These are phyloP conservation scores for Helostoma temminkii DNA, from an alignment of 2,797 vertebrate species.

Conservation along the genomic window DNA sequence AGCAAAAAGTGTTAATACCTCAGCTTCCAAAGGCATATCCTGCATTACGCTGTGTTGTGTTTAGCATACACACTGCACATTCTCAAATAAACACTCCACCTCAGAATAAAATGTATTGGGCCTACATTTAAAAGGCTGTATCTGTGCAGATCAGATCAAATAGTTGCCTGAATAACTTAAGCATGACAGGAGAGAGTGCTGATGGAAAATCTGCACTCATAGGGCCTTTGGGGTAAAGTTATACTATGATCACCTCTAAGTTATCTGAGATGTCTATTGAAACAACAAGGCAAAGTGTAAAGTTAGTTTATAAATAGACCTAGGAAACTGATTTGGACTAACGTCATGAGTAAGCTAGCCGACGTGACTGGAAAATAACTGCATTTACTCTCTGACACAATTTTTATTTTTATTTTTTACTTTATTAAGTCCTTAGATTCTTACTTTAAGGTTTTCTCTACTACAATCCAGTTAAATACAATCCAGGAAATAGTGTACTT, in stretches of 20 bases:
- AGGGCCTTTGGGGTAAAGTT: conserved; percentile 22
- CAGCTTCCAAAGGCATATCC: conserved; percentile 65
- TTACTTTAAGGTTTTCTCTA: too few species aligned
- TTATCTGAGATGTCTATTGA: conserved; percentile 62
- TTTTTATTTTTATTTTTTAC: too few species aligned
- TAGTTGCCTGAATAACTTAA: conserved; percentile 7
- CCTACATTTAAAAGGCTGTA: conserved; percentile 27
- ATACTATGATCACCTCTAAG: conserved; percentile 22
- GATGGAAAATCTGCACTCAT: conserved; percentile 36
- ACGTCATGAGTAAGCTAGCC: conserved; percentile 40
- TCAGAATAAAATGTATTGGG: conserved; percentile 32
- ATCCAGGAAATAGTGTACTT: too few species aligned
- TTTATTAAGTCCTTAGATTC: too few species aligned
- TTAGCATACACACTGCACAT: conserved; percentile 50
- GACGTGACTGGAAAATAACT: background rate
- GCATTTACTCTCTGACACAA: too few species aligned
- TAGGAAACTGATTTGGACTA: conserved; percentile 32
- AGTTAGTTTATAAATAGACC: conserved; percentile 43
- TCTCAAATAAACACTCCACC: conserved; percentile 74
- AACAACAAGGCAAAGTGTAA: conserved; percentile 54
- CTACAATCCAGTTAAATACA: too few species aligned
- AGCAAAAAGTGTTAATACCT: conserved; percentile 74
- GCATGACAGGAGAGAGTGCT: conserved; percentile 10
- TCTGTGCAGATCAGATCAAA: conserved; percentile 24
- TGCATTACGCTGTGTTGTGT: conserved; percentile 39